Base-by-base conservation (phyloP, 2,888 invertebrate species). In the Oxytorus armatus region DNA sequence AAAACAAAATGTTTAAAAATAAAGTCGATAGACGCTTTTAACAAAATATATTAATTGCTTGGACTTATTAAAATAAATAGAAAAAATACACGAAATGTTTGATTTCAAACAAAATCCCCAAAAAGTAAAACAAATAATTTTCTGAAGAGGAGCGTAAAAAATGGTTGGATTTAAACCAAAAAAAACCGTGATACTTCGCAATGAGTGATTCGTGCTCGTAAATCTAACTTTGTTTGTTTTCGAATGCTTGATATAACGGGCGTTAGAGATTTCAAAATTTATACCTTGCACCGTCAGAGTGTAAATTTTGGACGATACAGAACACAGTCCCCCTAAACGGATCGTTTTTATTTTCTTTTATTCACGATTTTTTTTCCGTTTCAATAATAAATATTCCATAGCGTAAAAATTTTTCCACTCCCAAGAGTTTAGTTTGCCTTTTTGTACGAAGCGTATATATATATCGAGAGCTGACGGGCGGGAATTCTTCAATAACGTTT, bases 221-320 rank as follows among this genome's bases (percentile, higher is more conserved):
- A 74, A 74, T 74, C 65, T 29, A 47, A 29, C 11, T 44, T 66
- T 55, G 68, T 69, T 76, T 76, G 76, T 76, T 76, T 76, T 68
- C 29, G 14, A 51, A 53, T 42, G 68, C 21, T 51, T 21, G 2
- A 16, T 33, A 29, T n/a, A 59, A 61, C 61, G 69, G 69, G 42
- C 42, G 21, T 14, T 39, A 10, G 59, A 25, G 42, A 63, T 53
- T 63, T 1, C 36, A 33, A n/a, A n/a, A n/a, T n/a, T 23, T 44
- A 11, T 14, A 33, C 57, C 14, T 14, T 16, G 3, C 29, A 51
- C 33, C 53, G 21, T 44, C 53, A 14, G 11, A 53, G 61, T 69
- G 59, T 76, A 42, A 69, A 61, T 59, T 76, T 36, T 42, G 10
- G 59, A 59, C 29, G 61, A 69, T 61, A 61, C 68, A 21, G 51